Evolutionary conservation across 2,888 invertebrate species (phyloP), one percentile per base, ranked within the genome.

Genomic region (Monoplex corrugatus): DNA sequence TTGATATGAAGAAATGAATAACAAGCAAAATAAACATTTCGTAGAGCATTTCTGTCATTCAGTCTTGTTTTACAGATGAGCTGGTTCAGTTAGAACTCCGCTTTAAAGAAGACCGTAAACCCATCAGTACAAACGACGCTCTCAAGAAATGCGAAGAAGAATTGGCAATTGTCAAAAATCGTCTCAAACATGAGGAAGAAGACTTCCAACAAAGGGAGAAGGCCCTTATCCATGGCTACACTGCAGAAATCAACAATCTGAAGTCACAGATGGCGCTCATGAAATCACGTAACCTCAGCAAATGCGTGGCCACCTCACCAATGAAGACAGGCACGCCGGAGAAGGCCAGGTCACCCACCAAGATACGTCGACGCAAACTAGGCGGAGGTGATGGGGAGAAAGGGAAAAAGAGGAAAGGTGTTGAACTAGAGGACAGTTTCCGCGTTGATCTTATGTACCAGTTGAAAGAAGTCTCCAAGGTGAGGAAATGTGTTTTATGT

Each of bases 221-320:
- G 78, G 94, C 94, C 10, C 91, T 95, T 0, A 95, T 94, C 63
- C 93, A 95, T 90, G 94, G 94, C 38, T 95, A 94, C 90, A 94
- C 93, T 23, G 94, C 94, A 1, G 95, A 95, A 90, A 94, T 94
- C 38, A 90, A 92, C 44, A 93, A 92, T 35, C 90, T 93, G 38
- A 94, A 94, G 87, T 90, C 92, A 23, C 94, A 94, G 90, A 89
- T 93, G 80, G 90, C 91, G 19, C 87, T 90, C 23, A 68, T 90
- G 10, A 90, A 91, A 44, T 84, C 89, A 35, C 63, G 63, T 1
- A 83, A 83, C 32, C 44, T 63, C 3, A 32, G 50, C 83, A 88
- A 83, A 40, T 83, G 57, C 10, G 83, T 63, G 32, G 63, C 43
- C 63, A 80, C 88, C n/a, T 68, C 88, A n/a, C 82, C 82, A 16